Evolutionary conservation across 2,888 invertebrate species (phyloP), one percentile per base, ranked within the genome.

Genomic region (Lasius platythorax): DNA sequence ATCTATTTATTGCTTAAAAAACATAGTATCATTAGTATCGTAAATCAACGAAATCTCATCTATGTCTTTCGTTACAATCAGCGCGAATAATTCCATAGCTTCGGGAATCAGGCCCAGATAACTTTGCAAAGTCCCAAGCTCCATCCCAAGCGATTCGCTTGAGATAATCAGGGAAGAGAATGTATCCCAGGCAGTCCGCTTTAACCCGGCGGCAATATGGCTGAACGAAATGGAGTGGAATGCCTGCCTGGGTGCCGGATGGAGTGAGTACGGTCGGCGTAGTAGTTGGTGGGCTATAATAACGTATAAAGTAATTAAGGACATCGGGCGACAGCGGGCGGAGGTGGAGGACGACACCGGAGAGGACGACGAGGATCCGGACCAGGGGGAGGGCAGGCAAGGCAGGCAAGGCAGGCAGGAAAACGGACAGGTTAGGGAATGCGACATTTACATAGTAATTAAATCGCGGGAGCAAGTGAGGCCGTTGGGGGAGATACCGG

Each of bases 381-480:
- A 67, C 83, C 58, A 86, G 81, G 82, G 76, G 75, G 83, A 72
- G 83, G 86, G 83, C 74, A 85, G 85, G 79, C 86, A 86, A 82
- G 76, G 58, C 53, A 83, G 85, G 78, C 79, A 86, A 86, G 83
- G 87, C 83, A 88, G 89, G 88, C 84, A 82, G 90, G 90, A 89
- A 92, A 92, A 92, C 92, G 91, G 92, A 93, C 93, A 93, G 94
- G 93, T 93, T 94, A 94, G 94, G 94, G 93, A 94, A 94, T 92
- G 94, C 95, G 95, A 95, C 95, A 95, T 95, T 95, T 95, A 95
- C 95, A 95, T 95, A 95, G 95, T 95, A 95, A 95, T 95, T 95
- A 95, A 95, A 95, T 95, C 94, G 95, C 94, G 93, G 92, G 93
- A 94, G 93, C 94, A 93, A 94, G 94, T 93, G 94, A 93, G 93